Evolutionary conservation across 2,113 vertebrate species (phyloP), one percentile per base, ranked within the genome.

Genomic region (Orientallactaga bullata): DNA sequence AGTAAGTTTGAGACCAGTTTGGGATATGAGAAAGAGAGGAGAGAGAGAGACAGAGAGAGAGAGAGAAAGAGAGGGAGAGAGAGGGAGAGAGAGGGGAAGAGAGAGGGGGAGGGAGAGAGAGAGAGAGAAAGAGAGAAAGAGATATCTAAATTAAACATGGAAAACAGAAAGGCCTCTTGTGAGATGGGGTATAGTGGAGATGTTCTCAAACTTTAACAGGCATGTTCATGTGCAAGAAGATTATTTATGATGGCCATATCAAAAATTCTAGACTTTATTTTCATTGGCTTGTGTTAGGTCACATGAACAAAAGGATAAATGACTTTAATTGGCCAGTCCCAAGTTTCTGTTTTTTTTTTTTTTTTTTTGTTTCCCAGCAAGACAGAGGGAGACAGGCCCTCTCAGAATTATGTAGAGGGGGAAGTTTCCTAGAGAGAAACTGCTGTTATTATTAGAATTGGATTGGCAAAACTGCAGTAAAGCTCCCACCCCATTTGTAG

Each of bases 201-300:
- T 0, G 10, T 61, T 18, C 30, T 13, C 47, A n/a, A 58, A n/a
- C 3, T 61, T 37, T 18, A 60, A 58, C 23, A 7, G 13, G 20
- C 7, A 13, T 28, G 1, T 47, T 61, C 51, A 2, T 4, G 0
- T 20, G 12, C 55, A n/a, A 11, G 68, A 42, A 47, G 42, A 32
- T 15, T 10, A 60, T 71, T 79, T 28, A 28, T 81, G 32, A 35
- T 2, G 51, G 9, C 15, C 39, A 1, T n/a, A 30, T 3, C 20
- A 1, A 39, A 91, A 76, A 18, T 9, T 37, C 20, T 30, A 65
- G 68, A 30, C 35, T 72, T 84, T 23, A 21, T 13, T 72, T 74
- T 82, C 72, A 74, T 78, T 91, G 21, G 26, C 17, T 85, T 39
- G 55, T 86, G n/a, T 39, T 69, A 28, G 74, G 82, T 79, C 91